A percentile compares a stretch with the other conserved stretches of the same genome.
Conservation (phyloP, 2,797 vertebrate genomes). For the Chiloscyllium punctatum region DNA sequence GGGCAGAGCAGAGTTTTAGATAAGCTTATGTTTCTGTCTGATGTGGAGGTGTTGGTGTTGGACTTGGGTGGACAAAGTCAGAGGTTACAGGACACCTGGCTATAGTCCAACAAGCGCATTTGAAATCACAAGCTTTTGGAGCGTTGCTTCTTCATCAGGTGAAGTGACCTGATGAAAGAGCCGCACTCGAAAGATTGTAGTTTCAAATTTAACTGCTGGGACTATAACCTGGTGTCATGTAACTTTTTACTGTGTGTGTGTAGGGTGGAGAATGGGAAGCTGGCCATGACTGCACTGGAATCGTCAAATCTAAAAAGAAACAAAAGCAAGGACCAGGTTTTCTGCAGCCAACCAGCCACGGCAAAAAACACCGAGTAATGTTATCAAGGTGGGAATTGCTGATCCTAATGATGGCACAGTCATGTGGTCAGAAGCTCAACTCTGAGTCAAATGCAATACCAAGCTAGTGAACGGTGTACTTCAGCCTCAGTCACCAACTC, state of each 20-base stretch:
- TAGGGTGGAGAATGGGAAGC: neutral
- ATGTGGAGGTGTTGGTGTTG: too few species aligned
- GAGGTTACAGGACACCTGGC: too few species aligned
- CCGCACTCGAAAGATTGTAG: too few species aligned
- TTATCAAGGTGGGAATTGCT: neutral
- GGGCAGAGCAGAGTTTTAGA: neutral
- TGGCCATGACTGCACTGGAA: neutral
- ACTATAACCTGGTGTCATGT: too few species aligned
- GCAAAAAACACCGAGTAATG: neutral
- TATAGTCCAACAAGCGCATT: too few species aligned
- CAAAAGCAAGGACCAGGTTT: neutral
- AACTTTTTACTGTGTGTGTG: neutral
- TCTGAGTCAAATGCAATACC: neutral
- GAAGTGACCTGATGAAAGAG: too few species aligned
- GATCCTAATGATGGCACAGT: neutral
- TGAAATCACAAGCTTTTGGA: too few species aligned
- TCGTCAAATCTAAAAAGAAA: neutral
- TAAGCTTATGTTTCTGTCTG: neutral
- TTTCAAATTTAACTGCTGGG: too few species aligned
- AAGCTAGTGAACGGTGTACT: neutral
- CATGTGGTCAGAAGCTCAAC: neutral
- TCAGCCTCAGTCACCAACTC: neutral
- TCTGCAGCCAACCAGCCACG: neutral
- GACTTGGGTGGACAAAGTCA: too few species aligned
- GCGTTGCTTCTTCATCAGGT: too few species aligned